These are phyloP conservation scores for Halichoeres trimaculatus DNA, from an alignment of 2,113 vertebrate species.

Conservation along the genomic window DNA sequence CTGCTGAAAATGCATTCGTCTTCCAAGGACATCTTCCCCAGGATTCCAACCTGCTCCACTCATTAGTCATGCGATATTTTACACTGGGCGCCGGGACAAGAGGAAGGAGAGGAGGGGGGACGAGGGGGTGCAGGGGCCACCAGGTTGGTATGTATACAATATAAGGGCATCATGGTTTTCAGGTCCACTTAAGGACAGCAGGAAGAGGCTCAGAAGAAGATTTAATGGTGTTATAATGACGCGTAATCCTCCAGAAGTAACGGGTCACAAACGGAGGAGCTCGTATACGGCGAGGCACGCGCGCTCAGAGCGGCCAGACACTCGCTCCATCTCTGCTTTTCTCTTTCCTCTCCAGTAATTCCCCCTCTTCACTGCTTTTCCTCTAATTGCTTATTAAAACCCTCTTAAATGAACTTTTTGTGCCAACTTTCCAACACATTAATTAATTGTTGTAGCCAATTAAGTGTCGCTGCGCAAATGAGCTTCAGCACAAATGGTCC, in stretches of 20 bases:
- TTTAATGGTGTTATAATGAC: constrained; percentile 18
- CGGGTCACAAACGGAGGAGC: constrained; percentile 54
- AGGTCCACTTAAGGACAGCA: constrained; percentile 50
- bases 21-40: constrained; percentile 99
- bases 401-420: constrained; percentile 90
- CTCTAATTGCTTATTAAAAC: constrained; percentile 89
- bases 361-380: constrained; percentile 80
- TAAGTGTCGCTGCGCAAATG: constrained; percentile 99
- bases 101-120: constrained; percentile 47
- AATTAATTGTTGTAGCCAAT: constrained; percentile 99
- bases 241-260: constrained; percentile 37
- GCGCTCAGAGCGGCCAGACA: constrained; percentile 57
- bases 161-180: constrained; percentile 53
- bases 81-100: constrained; percentile 78
- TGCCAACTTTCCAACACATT: constrained; percentile 99
- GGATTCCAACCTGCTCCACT: constrained; percentile 97
- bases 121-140: constrained; percentile 59
- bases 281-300: constrained; percentile 18
- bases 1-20: constrained; percentile 99
- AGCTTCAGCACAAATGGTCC: constrained; percentile 95
- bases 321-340: constrained; percentile 53
- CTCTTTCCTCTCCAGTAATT: constrained; percentile 76
- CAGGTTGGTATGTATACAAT: constrained; percentile 53
- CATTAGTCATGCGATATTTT: constrained; percentile 98
- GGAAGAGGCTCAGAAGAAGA: constrained; percentile 40